Evolutionary conservation across 2,113 vertebrate species (phyloP).

Genomic region (Sminthopsis crassicaudata): DNA sequence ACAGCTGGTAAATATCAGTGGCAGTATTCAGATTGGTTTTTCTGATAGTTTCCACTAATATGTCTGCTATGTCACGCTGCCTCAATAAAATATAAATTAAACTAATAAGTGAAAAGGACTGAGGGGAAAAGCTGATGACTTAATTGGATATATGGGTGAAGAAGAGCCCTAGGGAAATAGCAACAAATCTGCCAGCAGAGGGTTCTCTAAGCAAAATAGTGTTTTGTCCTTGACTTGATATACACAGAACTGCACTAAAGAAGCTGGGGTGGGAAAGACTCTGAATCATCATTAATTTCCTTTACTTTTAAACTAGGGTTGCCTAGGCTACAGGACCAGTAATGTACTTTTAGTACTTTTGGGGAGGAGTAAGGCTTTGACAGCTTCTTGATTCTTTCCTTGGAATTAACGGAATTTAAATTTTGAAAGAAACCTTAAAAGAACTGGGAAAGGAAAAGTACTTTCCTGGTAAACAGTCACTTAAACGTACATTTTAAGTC

Average conservation of each 20-base stretch:
- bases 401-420: background rate
- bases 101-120: background rate
- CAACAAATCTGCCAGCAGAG: background rate
- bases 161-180: background rate
- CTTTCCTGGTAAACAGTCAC: background rate
- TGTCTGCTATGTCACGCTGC: background rate
- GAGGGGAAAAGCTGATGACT: background rate
- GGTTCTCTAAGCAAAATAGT: background rate
- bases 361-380: background rate
- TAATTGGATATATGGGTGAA: background rate
- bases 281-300: background rate
- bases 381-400: background rate
- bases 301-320: background rate
- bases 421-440: background rate
- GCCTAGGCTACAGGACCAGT: background rate
- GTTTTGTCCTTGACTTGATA: background rate
- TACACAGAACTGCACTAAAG: background rate
- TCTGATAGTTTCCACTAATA: background rate
- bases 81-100: background rate
- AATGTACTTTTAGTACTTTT: background rate
- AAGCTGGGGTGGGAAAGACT: background rate
- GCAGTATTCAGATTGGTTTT: background rate
- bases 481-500: background rate
- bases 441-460: background rate
- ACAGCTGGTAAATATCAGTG: background rate